These are phyloP conservation scores for Aphelinus atriplicis DNA, from an alignment of 1,140 invertebrate species.

Conservation along the genomic window DNA sequence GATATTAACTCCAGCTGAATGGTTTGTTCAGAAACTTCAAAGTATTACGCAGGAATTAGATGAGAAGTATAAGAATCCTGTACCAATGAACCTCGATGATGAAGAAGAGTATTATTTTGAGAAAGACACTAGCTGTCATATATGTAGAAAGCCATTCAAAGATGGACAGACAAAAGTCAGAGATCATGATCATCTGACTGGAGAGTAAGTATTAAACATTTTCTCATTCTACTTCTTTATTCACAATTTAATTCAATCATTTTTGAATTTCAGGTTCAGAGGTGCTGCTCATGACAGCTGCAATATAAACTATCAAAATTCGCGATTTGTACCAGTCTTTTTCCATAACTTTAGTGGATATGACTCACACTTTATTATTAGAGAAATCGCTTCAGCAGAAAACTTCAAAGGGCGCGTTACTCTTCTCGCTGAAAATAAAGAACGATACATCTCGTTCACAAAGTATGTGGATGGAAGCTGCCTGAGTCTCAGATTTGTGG, in stretches of 20 bases:
- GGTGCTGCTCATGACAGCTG: not conserved
- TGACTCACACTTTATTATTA: not conserved
- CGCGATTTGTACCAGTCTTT: not conserved
- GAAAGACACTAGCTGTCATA: not conserved
- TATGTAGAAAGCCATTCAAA: not conserved
- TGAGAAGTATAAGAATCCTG: constrained; percentile 39
- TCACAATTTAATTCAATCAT: constrained; percentile 44
- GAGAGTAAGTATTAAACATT: constrained; percentile 22
- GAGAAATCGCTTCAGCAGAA: not conserved
- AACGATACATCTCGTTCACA: too few relatives aligned
- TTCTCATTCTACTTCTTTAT: constrained; percentile 9
- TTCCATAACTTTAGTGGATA: not conserved
- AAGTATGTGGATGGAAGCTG: constrained; percentile 40
- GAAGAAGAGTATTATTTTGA: constrained; percentile 51
- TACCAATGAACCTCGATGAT: constrained; percentile 54
- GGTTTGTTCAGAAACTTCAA: not conserved
- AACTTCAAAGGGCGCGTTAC: too few relatives aligned
- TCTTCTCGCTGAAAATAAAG: too few relatives aligned
- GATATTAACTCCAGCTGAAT: not conserved
- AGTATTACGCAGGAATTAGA: constrained; percentile 14
- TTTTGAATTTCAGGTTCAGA: constrained; percentile 42
- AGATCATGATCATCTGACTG: constrained; percentile 56
- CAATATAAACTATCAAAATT: not conserved
- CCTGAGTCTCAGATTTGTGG: constrained; percentile 37
- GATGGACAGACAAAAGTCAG: too few relatives aligned